These are phyloP conservation scores for Agriopis marginaria DNA, from an alignment of 2,888 invertebrate species.

Conservation along the genomic window DNA sequence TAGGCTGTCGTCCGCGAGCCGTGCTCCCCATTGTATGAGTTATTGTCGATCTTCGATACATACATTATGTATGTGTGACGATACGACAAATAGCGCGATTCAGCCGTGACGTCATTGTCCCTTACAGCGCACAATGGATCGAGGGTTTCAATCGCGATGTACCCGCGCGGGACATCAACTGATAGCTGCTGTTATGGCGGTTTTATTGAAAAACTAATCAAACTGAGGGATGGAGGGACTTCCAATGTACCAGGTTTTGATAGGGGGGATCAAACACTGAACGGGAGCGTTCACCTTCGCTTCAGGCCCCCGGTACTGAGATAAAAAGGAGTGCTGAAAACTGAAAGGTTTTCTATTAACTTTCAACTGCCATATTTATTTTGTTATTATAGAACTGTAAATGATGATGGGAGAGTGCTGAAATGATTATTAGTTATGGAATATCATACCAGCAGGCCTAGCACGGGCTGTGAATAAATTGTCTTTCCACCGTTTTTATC, in stretches of 20 bases:
- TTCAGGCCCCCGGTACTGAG: too few relatives aligned
- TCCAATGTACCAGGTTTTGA: not conserved
- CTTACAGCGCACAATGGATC: conserved; percentile 19
- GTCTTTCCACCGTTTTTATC: too few relatives aligned
- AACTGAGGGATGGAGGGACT: not conserved
- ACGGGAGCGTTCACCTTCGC: not conserved
- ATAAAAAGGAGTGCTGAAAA: too few relatives aligned
- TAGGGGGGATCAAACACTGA: conserved; percentile 4
- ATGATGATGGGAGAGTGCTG: too few relatives aligned
- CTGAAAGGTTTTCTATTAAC: too few relatives aligned
- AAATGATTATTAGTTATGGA: too few relatives aligned
- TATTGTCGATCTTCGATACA: conserved; percentile 50
- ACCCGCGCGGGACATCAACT: conserved; percentile 6
- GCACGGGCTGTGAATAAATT: too few relatives aligned
- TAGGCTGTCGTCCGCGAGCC: conserved; percentile 12
- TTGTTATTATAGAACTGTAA: too few relatives aligned
- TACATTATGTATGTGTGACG: conserved; percentile 40
- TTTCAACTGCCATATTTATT: too few relatives aligned
- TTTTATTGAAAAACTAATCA: conserved; percentile 18
- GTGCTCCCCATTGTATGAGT: conserved; percentile 44
- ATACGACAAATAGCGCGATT: conserved; percentile 40
- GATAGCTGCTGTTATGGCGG: conserved; percentile 10
- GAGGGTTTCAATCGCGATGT: conserved; percentile 6
- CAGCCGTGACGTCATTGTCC: conserved; percentile 38
- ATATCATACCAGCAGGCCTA: too few relatives aligned